Evolutionary conservation across 2,113 vertebrate species (phyloP), one percentile per base, ranked within the genome.

Genomic region (Catharus fuscescens): DNA sequence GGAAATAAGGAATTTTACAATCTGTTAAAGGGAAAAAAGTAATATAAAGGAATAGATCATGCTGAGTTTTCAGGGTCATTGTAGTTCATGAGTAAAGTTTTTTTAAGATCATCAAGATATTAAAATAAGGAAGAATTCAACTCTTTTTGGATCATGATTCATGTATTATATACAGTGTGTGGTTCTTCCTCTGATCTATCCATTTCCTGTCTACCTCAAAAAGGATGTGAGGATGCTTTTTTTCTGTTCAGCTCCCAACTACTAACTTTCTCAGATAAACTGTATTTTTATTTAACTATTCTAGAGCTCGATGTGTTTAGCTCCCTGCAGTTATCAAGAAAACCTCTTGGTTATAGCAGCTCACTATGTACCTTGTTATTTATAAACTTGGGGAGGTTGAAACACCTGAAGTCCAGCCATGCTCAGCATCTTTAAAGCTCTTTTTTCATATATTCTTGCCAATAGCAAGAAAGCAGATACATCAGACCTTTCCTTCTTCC

Each of bases 1-100:
- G 48, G 88, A 88, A 97, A 94, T 76, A 93, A 86, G 67, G 38
- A 87, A 60, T 66, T 48, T 42, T 54, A 57, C 80, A 88, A 34
- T 86, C 54, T 60, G 44, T 86, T 77, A 69, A 77, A 40, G 44
- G 28, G 44, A 56, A 70, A 64, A 57, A 84, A 64, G 38, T 86
- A 52, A 87, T 85, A 83, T 36, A 29, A 66, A 57, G 29, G 45
- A 87, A 92, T 95, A 8, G 38, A 31, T n/a, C 45, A 36, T 47
- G 48, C 36, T 78, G 80, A 90, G 42, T 67, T 88, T 60, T 62
- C 47, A 73, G 44, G 25, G n/a, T 78, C 82, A 80, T 44, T 72
- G 64, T 36, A 38, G 71, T 67, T 90, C 50, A 42, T 50, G 45
- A 92, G 38, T 70, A 79, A 77, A 48, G 59, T 42, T 18, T 9